Conservation (phyloP, 2,888 invertebrate species). For the Caenorhabditis japonica region DNA sequence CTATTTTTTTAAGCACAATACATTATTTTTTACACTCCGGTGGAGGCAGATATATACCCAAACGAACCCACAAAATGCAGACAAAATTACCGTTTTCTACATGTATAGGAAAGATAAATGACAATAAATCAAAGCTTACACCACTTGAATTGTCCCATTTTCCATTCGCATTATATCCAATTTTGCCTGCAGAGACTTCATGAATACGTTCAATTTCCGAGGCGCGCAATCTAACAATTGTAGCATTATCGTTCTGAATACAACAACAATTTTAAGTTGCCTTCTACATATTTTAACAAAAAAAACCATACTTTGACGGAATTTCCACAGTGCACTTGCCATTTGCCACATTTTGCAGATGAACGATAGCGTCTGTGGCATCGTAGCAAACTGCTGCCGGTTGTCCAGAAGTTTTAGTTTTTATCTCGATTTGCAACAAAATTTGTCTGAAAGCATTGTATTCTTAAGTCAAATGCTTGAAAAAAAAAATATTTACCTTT, state of each 20-base stretch:
- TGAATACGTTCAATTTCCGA: constrained; percentile 64
- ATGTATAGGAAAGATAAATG: not conserved
- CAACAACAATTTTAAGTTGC: too few relatives aligned
- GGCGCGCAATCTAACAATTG: constrained; percentile 67
- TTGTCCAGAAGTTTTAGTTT: constrained; percentile 25
- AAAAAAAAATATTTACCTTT: constrained; percentile 36
- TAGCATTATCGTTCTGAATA: constrained; percentile 55
- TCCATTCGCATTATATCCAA: constrained; percentile 63
- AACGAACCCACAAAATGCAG: too few relatives aligned
- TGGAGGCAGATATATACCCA: too few relatives aligned
- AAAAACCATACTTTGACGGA: constrained; percentile 44
- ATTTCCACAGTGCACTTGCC: constrained; percentile 64
- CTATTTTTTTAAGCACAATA: too few relatives aligned
- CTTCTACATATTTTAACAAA: too few relatives aligned
- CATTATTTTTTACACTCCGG: too few relatives aligned
- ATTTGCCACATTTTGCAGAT: constrained; percentile 48
- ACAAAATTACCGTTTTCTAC: too few relatives aligned
- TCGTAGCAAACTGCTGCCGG: constrained; percentile 55
- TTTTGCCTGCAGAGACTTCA: constrained; percentile 69
- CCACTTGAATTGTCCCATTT: constrained; percentile 10
- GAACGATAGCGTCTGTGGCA: constrained; percentile 54
- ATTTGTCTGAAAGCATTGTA: too few relatives aligned
- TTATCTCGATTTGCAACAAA: constrained; percentile 58
- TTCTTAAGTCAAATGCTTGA: too few relatives aligned
- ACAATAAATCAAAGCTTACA: constrained; percentile 1